Conservation (phyloP, 2,797 vertebrate genomes). For the Pempheris klunzingeri region DNA sequence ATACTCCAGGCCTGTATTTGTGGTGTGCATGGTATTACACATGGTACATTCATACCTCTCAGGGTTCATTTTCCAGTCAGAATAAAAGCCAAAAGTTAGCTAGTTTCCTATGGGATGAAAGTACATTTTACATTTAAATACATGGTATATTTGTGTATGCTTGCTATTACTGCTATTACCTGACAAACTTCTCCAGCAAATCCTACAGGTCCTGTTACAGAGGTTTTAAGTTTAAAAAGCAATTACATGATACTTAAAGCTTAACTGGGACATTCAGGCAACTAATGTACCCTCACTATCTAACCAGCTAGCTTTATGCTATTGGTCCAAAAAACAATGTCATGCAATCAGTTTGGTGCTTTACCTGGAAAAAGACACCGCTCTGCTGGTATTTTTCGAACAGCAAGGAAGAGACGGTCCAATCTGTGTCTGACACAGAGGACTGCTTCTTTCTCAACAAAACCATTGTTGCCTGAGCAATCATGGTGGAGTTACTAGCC, state of each 20-base stretch:
- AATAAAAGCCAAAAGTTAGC: neutral
- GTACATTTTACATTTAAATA: neutral
- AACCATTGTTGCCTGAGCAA: no score
- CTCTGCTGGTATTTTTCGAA: neutral
- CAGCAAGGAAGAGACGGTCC: neutral
- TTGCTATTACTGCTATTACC: neutral
- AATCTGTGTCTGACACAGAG: neutral
- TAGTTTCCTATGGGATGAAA: neutral
- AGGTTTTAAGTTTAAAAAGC: conserved; percentile 2
- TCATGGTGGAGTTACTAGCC: no score
- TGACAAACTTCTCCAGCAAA: neutral
- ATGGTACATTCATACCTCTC: neutral
- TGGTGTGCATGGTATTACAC: neutral
- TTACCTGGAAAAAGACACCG: neutral
- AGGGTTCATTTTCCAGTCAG: neutral
- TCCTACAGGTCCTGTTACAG: neutral
- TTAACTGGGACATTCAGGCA: neutral
- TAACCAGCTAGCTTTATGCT: neutral
- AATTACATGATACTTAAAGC: neutral
- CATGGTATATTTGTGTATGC: neutral
- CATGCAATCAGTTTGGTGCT: neutral
- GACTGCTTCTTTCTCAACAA: neutral
- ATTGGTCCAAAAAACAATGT: neutral
- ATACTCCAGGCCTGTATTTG: neutral
- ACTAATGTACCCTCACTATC: neutral